Evolutionary conservation across 1,140 invertebrate species (phyloP).

Genomic region (Macrosteles quadrilineatus): DNA sequence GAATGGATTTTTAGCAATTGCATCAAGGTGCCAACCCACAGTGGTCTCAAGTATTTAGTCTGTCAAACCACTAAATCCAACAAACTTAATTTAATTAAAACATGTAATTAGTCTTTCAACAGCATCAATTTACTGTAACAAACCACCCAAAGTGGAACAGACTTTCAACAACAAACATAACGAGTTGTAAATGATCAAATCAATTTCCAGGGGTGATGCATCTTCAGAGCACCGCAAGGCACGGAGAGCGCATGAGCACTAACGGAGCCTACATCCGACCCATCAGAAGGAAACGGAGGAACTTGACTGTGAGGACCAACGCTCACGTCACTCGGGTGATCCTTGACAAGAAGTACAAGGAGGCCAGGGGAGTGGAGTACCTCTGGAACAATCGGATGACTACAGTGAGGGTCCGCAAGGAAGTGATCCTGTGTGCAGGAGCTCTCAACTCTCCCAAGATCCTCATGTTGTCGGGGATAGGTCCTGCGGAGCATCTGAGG

Average conservation of each 20-base stretch:
- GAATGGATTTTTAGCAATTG: too few relatives aligned
- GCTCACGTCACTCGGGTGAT: conserved; percentile 70
- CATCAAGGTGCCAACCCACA: too few relatives aligned
- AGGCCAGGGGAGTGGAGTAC: conserved; percentile 55
- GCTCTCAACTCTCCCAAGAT: conserved; percentile 47
- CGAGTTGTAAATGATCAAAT: too few relatives aligned
- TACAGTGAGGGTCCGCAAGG: conserved; percentile 29
- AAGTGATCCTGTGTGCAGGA: conserved; percentile 39
- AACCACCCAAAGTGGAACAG: too few relatives aligned
- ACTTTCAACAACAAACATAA: too few relatives aligned
- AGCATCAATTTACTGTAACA: too few relatives aligned
- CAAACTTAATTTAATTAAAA: too few relatives aligned
- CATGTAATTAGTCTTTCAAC: too few relatives aligned
- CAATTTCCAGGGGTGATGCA: conserved; percentile 61
- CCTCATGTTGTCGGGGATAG: conserved; percentile 53
- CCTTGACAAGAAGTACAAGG: conserved; percentile 51
- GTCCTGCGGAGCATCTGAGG: conserved; percentile 49
- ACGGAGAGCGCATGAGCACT: conserved; percentile 68
- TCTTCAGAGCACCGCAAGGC: conserved; percentile 57
- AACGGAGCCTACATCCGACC: conserved; percentile 73
- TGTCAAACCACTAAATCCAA: too few relatives aligned
- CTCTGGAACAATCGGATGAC: conserved; percentile 40
- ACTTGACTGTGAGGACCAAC: conserved; percentile 65
- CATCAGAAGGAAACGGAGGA: conserved; percentile 64
- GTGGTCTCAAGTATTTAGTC: too few relatives aligned